Percentiles rank a stretch among this genome's conserved stretches.
phyloP scores from a whole-genome alignment of 2,888 invertebrate genomes.

The Adelognathus sp. region DNA sequence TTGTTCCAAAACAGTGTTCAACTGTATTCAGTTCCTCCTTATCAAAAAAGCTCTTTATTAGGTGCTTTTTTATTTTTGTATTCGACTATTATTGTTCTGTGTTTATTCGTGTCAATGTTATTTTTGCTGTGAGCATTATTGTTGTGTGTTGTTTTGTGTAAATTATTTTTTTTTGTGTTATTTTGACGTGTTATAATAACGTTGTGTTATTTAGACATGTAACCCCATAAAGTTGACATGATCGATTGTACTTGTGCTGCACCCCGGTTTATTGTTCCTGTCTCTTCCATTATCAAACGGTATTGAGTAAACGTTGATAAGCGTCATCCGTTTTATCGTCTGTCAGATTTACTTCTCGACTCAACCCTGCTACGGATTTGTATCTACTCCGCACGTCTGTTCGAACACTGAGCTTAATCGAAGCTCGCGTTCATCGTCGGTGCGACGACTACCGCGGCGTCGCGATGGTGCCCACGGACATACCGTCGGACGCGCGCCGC shows the following conservation, averaged over 20 bases:
- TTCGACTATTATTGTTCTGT: too few species aligned
- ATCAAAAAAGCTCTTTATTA: too few species aligned
- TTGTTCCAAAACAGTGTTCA: too few species aligned
- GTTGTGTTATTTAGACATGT: too few species aligned
- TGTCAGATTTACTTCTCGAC: background rate
- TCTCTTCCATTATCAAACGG: background rate
- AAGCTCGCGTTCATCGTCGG: background rate
- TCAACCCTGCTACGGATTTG: background rate
- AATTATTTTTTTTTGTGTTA: too few species aligned
- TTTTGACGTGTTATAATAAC: too few species aligned
- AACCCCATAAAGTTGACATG: too few species aligned
- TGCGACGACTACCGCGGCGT: constrained; percentile 37
- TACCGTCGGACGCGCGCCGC: constrained; percentile 41
- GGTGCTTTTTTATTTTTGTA: too few species aligned
- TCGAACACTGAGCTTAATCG: background rate
- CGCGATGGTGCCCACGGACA: constrained; percentile 25
- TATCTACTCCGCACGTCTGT: background rate
- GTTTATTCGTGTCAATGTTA: too few species aligned
- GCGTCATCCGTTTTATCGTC: background rate
- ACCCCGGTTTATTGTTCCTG: background rate
- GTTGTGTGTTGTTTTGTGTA: too few species aligned
- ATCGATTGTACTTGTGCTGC: background rate
- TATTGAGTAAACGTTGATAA: background rate
- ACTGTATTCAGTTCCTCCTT: too few species aligned
- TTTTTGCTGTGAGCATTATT: too few species aligned